Base-by-base conservation (phyloP, 2,888 invertebrate species). In the Drosophila ustulata region DNA sequence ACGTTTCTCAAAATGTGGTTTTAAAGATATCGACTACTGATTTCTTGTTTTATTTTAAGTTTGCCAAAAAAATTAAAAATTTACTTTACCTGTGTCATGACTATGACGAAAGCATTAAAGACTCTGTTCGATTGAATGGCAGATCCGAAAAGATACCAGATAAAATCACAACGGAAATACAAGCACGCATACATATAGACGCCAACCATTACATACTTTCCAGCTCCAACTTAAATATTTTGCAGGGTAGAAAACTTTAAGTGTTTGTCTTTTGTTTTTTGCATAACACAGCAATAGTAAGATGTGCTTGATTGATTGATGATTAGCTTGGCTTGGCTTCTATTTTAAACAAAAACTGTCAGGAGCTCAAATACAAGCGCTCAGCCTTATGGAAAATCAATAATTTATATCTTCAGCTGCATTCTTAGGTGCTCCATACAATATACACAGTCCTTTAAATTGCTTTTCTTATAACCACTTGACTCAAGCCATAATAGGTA, bases 291-390 rank as follows among this genome's bases (percentile, higher is more conserved):
- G 73, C 68, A 69, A 80, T 72, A 75, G 80, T 66, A 53, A 62
- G 66, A 64, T 80, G 52, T 41, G 18, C 55, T 75, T 85, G 84
- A 85, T 85, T 86, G 84, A 88, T 85, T 83, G 79, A 81, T 88
- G 87, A 88, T 86, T 88, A 80, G 83, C 64, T 71, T 53, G 45
- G 61, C 68, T 56, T 47, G 45, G 30, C 28, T 50, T 13, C 63
- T 71, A 71, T 53, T 74, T 73, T 67, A 79, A 76, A 70, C 66
- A 71, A 73, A 66, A 76, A 55, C 61, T 66, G 66, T 30, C 50
- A 28, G 50, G 49, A 82, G 81, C 87, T 78, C 76, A 87, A 84
- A 81, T 84, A 73, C 69, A 78, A 82, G 66, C 66, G 66, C 45
- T 11, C 18, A 18, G 30, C 28, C 52, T 83, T 80, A 83, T 80